Evolutionary conservation across 2,888 invertebrate species (phyloP).

Genomic region (Cephalotes varians): DNA sequence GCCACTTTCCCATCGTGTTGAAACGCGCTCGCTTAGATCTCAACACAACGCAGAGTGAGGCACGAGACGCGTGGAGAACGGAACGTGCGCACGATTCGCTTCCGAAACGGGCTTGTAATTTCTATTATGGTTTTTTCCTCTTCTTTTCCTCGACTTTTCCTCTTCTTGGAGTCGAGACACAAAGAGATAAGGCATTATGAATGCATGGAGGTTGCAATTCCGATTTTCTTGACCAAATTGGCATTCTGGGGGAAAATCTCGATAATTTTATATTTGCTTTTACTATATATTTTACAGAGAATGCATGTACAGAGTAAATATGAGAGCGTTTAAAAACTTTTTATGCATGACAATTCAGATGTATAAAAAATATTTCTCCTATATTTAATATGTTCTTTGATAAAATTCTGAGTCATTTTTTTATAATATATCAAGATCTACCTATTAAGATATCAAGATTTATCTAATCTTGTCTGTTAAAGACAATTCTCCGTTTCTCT

Average conservation of each 20-base stretch:
- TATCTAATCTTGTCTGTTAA: neutral
- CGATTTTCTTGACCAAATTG: neutral
- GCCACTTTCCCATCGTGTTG: constrained; percentile 62
- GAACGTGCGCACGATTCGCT: constrained; percentile 32
- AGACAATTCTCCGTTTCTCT: neutral
- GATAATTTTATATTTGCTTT: neutral
- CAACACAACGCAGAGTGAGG: constrained; percentile 11
- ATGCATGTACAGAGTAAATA: neutral
- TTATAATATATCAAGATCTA: neutral
- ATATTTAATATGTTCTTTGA: neutral
- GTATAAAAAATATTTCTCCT: neutral
- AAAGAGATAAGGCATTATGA: neutral
- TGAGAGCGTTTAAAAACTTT: neutral
- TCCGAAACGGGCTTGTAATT: constrained; percentile 40
- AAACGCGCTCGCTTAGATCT: constrained; percentile 16
- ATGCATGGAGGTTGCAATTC: neutral
- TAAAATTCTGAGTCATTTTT: neutral
- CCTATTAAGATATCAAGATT: neutral
- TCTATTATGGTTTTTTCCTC: no score
- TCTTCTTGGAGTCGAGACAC: neutral
- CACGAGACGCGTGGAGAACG: neutral
- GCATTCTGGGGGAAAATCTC: neutral
- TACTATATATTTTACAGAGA: neutral
- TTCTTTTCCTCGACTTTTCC: neutral
- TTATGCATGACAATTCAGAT: neutral